Base-by-base conservation (phyloP, 2,113 vertebrate species). In the Notarius lentiginosus region DNA sequence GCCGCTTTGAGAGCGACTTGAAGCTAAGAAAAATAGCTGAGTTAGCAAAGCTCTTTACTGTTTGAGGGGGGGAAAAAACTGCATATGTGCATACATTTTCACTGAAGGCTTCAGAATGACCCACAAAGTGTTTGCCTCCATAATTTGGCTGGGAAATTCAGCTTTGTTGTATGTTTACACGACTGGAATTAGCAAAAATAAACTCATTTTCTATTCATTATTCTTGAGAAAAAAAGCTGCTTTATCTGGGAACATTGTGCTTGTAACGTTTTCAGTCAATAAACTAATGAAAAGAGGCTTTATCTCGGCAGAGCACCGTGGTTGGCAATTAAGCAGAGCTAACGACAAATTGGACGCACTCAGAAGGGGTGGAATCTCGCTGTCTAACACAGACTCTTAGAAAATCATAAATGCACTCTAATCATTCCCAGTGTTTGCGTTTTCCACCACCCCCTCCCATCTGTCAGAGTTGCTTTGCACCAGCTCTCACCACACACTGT, bases 241-340 rank as follows among this genome's bases (percentile, higher is more conserved):
- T 89, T 89, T 89, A 84, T 93, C 91, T 87, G 82, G 75, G 82
- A 87, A 86, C 81, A 90, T 84, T 90, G 87, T 92, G 88, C 89
- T 87, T 86, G 87, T 88, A 85, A 83, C 81, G 49, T 87, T 79
- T 82, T 88, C 88, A 90, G 91, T 92, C 91, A 92, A 91, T 91
- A 93, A 91, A 87, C 88, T 51, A 91, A 91, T 86, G 65, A 87
- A 89, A 91, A 85, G 90, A 88, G 72, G 87, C 84, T 90, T 93
- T 89, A 91, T 91, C 92, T 92, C 87, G 83, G 79, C 89, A 87
- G 51, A 87, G 86, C 91, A 88, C 86, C 84, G 47, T 90, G 82
- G 79, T 89, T 87, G 89, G 91, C 92, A 91, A 92, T 95, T 93
- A 92, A 92, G 91, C 56, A 58, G 75, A 68, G 85, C 88, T 85